Percentiles rank a stretch among this genome's conserved stretches.
Evolutionary conservation across 2,797 vertebrate genomes (phyloP).

Genomic region (Cynodonichthys magdalenae): DNA sequence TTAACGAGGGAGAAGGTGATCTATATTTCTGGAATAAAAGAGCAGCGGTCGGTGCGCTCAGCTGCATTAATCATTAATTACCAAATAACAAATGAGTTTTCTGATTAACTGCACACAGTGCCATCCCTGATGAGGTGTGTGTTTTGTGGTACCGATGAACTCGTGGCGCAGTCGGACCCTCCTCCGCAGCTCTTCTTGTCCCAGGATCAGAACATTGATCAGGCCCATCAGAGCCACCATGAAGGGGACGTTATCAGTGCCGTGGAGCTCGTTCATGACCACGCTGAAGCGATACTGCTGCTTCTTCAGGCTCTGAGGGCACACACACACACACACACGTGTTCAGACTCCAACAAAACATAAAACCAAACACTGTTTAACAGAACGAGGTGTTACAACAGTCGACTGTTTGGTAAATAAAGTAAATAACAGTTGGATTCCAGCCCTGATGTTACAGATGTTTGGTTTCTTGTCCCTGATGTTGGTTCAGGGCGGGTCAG

Average conservation of each 20-base stretch:
- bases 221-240: constrained; percentile 85
- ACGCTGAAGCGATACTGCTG: constrained; percentile 91
- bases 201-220: constrained; percentile 87
- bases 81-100: too few species aligned
- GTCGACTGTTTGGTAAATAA: neutral
- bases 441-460: neutral
- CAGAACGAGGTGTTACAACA: neutral
- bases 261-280: constrained; percentile 86
- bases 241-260: constrained; percentile 84
- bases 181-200: constrained; percentile 82
- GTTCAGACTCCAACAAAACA: neutral
- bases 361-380: neutral
- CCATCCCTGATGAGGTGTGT: neutral
- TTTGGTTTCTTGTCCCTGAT: neutral
- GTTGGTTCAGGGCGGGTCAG: neutral
- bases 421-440: neutral
- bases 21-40: too few species aligned
- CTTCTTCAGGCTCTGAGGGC: constrained; percentile 81
- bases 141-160: constrained; percentile 82
- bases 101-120: too few species aligned
- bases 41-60: too few species aligned
- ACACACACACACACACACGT: too few species aligned
- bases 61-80: too few species aligned
- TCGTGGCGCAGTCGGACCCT: constrained; percentile 85
- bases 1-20: too few species aligned